Evolutionary conservation across 2,113 vertebrate genomes (phyloP).

Genomic region (Toxotes jaculatrix): DNA sequence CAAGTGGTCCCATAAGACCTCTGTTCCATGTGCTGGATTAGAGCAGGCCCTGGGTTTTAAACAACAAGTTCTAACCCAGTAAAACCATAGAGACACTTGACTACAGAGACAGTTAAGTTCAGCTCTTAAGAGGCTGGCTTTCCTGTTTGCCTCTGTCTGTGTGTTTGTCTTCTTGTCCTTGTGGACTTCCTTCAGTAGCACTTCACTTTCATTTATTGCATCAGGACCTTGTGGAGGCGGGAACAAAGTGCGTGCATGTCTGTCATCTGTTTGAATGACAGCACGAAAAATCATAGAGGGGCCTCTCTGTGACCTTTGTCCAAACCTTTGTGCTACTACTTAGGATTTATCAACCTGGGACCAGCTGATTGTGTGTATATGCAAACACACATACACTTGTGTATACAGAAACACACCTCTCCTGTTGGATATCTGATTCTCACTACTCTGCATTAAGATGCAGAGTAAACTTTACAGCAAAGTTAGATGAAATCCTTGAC

Average conservation of each 20-base stretch:
- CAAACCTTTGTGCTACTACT: constrained; percentile 22
- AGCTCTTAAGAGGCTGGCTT: not conserved
- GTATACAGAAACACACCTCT: not conserved
- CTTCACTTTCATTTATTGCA: constrained; percentile 26
- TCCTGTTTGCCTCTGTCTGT: not conserved
- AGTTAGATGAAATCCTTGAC: not conserved
- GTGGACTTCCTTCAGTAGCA: not conserved
- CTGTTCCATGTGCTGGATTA: too few species aligned
- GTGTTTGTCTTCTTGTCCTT: constrained; percentile 12
- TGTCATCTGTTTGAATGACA: constrained; percentile 13
- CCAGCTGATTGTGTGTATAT: not conserved
- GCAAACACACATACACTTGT: not conserved
- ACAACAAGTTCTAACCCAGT: too few species aligned
- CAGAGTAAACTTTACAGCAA: not conserved
- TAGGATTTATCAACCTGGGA: constrained; percentile 17
- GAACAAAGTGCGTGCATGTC: not conserved
- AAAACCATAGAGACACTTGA: too few species aligned
- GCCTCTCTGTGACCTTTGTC: constrained; percentile 20
- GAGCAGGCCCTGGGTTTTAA: too few species aligned
- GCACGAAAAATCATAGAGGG: not conserved
- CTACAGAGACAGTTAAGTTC: too few species aligned
- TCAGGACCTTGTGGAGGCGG: not conserved
- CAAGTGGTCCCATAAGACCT: too few species aligned
- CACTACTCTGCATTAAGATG: not conserved
- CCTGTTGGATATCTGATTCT: too few species aligned